These are phyloP conservation scores for Chrysogorgia sp. DNA, from an alignment of 92 coral and sea anemone genomes.

Conservation along the genomic window DNA sequence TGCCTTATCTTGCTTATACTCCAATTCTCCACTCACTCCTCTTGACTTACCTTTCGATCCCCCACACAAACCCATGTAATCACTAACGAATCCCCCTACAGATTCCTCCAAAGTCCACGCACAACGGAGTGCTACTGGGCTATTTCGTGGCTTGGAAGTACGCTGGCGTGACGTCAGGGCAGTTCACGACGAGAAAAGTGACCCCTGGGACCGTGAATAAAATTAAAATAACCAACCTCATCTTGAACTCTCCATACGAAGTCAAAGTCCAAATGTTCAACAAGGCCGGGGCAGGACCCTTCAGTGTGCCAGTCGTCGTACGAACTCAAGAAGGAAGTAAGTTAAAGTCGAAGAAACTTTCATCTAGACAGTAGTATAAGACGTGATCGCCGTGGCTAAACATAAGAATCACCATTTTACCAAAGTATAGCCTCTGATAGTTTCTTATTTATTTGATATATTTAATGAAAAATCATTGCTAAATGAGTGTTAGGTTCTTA, in stretches of 20 bases:
- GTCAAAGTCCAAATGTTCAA: constrained; percentile 85
- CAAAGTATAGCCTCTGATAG: too few species aligned
- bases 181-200: constrained; percentile 61
- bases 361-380: too few species aligned
- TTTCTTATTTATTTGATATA: too few species aligned
- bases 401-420: too few species aligned
- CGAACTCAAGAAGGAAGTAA: constrained; percentile 90
- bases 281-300: constrained; percentile 84
- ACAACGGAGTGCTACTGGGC: constrained; percentile 84
- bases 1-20: background rate
- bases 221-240: constrained; percentile 68
- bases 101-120: constrained; percentile 76
- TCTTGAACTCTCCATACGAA: constrained; percentile 80
- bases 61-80: background rate
- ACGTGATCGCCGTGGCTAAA: too few species aligned
- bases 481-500: too few species aligned
- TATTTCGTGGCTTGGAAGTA: constrained; percentile 77
- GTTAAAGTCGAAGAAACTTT: background rate
- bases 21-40: constrained; percentile 2
- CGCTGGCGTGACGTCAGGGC: constrained; percentile 67
- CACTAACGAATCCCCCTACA: constrained; percentile 14
- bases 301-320: constrained; percentile 59
- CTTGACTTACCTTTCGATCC: background rate
- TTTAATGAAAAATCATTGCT: too few species aligned
- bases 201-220: constrained; percentile 65